These are phyloP conservation scores for Pomacea maculata DNA, from an alignment of 1,140 invertebrate genomes.

Conservation along the genomic window DNA sequence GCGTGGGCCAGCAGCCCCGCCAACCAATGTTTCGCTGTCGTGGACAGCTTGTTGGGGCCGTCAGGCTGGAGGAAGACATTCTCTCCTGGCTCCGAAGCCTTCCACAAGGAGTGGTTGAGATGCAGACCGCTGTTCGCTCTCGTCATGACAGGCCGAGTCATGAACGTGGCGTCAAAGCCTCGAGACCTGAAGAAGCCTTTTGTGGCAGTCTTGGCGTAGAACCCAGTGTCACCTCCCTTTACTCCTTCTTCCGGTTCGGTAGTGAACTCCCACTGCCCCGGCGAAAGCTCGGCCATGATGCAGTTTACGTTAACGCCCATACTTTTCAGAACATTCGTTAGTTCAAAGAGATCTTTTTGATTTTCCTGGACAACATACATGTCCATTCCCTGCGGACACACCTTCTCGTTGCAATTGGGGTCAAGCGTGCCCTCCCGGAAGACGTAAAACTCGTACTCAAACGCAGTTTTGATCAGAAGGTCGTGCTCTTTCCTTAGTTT, in stretches of 20 bases:
- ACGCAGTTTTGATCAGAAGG: conserved; percentile 17
- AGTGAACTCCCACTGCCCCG: conserved; percentile 28
- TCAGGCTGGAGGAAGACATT: conserved; percentile 24
- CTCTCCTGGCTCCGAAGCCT: neutral
- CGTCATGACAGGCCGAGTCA: conserved; percentile 25
- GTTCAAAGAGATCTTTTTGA: conserved; percentile 11
- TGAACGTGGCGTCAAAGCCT: conserved; percentile 35
- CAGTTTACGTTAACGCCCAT: conserved; percentile 17
- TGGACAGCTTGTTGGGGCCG: conserved; percentile 28
- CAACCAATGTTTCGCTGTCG: conserved; percentile 32
- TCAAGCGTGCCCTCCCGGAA: conserved; percentile 3
- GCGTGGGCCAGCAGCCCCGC: conserved; percentile 35
- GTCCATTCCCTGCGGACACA: neutral
- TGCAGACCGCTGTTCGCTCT: conserved; percentile 29
- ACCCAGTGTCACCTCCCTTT: conserved; percentile 14
- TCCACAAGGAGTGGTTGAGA: conserved; percentile 41
- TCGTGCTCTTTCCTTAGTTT: conserved; percentile 16
- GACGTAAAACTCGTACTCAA: conserved; percentile 26
- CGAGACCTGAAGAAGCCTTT: conserved; percentile 6
- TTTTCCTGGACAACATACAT: neutral
- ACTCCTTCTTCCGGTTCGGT: conserved; percentile 21
- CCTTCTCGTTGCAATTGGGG: neutral
- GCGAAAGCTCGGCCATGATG: conserved; percentile 14
- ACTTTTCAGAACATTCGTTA: neutral
- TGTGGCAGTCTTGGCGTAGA: conserved; percentile 23